A percentile compares a stretch with the other conserved stretches of the same genome.
phyloP scores from a whole-genome alignment of 2,888 invertebrate genomes.

The Chirona hameri region DNA sequence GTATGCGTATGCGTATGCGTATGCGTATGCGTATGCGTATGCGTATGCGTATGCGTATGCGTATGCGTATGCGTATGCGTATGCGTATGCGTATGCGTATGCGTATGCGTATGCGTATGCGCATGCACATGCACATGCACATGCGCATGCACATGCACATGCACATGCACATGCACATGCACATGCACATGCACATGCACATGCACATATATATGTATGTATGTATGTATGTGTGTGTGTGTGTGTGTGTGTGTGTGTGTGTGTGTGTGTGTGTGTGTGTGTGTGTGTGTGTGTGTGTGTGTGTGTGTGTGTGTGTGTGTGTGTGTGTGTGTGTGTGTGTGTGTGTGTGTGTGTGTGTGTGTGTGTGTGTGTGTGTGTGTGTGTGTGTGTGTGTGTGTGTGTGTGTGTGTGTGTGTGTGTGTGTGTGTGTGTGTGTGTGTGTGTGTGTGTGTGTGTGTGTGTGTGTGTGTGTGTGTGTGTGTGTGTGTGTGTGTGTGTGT shows the following conservation, averaged over 20 bases:
- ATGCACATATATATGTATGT: not conserved
- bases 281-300: slow-evolving; percentile 2
- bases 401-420: not conserved
- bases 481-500: too few species aligned
- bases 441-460: not conserved
- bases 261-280: not conserved
- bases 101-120: too few species aligned
- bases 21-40: too few species aligned
- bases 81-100: too few species aligned
- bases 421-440: not conserved
- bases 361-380: slow-evolving; percentile 3
- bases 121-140: too few species aligned
- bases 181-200: too few species aligned
- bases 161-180: too few species aligned
- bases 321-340: not conserved
- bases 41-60: too few species aligned
- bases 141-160: too few species aligned
- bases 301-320: not conserved
- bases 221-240: not conserved
- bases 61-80: too few species aligned
- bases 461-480: too few species aligned
- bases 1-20: too few species aligned
- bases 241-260: slow-evolving; percentile 1
- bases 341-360: not conserved
- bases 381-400: slow-evolving; percentile 12